These are phyloP conservation scores for Daktulosphaira vitifoliae DNA, from an alignment of 1,140 invertebrate genomes.

Conservation along the genomic window DNA sequence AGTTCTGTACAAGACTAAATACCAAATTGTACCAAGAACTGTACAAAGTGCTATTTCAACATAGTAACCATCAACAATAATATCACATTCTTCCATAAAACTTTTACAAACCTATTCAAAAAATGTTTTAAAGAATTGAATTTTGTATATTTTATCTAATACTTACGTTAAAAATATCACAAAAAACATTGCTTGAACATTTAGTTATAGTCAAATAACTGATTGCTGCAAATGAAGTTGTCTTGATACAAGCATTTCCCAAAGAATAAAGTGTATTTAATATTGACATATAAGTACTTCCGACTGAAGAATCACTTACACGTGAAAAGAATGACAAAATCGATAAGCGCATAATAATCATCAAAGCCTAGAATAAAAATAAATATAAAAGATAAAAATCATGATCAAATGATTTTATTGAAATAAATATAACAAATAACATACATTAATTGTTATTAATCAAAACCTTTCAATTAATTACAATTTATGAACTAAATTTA, in stretches of 20 bases:
- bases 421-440: too few relatives aligned
- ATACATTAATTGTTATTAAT: too few relatives aligned
- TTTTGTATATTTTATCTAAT: background rate
- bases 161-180: background rate
- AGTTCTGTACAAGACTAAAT: background rate
- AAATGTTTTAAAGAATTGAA: too few relatives aligned
- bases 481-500: too few relatives aligned
- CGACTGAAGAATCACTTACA: constrained; percentile 85
- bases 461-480: too few relatives aligned
- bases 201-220: constrained; percentile 73
- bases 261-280: constrained; percentile 93
- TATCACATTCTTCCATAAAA: constrained; percentile 49
- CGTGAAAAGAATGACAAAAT: constrained; percentile 74
- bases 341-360: too few relatives aligned
- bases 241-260: constrained; percentile 93
- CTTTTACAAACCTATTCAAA: background rate
- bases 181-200: constrained; percentile 49
- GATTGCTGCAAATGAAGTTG: constrained; percentile 82
- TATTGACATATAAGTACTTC: constrained; percentile 99
- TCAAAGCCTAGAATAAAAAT: too few relatives aligned
- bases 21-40: constrained; percentile 76
- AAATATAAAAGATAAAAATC: too few relatives aligned
- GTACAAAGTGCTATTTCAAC: constrained; percentile 76
- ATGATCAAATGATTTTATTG: too few relatives aligned
- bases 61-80: constrained; percentile 80